phyloP scores from a whole-genome alignment of 23 tunicate genomes.

The Diplosoma virens region DNA sequence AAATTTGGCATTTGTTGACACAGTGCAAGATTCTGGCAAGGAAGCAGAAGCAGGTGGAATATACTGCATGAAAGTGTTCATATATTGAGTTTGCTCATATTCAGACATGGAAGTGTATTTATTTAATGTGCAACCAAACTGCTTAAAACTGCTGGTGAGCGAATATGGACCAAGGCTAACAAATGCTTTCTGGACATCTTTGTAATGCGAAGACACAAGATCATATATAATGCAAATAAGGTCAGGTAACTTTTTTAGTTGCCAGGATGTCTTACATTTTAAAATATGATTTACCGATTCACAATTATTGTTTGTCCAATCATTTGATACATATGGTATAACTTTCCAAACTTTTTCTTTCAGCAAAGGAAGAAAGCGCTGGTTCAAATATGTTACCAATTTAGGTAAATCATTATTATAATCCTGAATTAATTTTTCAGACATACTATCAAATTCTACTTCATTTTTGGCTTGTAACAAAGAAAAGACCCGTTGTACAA shows the following conservation, averaged over 20 bases:
- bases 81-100: not conserved
- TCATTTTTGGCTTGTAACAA: not conserved
- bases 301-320: not conserved
- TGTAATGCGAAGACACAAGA: not conserved
- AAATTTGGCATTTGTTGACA: not conserved
- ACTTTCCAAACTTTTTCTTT: not conserved
- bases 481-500: not conserved
- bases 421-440: not conserved
- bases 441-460: not conserved
- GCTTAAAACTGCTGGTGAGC: not conserved
- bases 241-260: not conserved
- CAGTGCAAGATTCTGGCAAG: not conserved
- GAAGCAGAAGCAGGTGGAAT: not conserved
- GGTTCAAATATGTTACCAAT: not conserved
- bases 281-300: conserved; percentile 3
- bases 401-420: not conserved
- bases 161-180: not conserved
- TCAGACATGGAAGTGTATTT: not conserved
- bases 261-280: not conserved
- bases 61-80: not conserved
- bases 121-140: not conserved
- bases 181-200: not conserved
- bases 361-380: not conserved
- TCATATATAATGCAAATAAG: not conserved
- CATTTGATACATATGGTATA: not conserved